Evolutionary conservation across 2,888 invertebrate species (phyloP).

Genomic region (Lochmaea capreae): DNA sequence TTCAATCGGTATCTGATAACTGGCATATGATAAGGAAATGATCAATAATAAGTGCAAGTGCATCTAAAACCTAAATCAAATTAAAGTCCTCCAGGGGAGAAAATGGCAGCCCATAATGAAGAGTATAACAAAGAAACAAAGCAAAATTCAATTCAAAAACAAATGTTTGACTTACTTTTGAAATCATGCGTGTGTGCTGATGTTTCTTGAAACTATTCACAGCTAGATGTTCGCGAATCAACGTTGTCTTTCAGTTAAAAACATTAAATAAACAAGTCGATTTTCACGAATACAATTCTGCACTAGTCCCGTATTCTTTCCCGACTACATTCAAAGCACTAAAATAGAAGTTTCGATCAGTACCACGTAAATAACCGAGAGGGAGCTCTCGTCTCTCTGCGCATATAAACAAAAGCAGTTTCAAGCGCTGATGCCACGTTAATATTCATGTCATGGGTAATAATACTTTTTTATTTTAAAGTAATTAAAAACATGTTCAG

Average conservation of each 20-base stretch:
- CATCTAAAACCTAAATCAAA: constrained; percentile 31
- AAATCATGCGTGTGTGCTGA: constrained; percentile 56
- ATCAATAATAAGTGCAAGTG: constrained; percentile 17
- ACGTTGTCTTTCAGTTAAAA: constrained; percentile 51
- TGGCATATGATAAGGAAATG: background rate
- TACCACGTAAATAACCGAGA: constrained; percentile 42
- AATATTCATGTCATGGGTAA: background rate
- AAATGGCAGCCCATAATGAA: constrained; percentile 58
- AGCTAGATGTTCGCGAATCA: constrained; percentile 55
- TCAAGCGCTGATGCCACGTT: constrained; percentile 25
- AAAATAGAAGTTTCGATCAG: constrained; percentile 40
- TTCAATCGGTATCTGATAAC: background rate
- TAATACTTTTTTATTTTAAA: background rate
- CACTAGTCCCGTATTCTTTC: constrained; percentile 41
- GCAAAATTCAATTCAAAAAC: constrained; percentile 41
- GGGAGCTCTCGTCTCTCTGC: constrained; percentile 43
- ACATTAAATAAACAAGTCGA: constrained; percentile 54
- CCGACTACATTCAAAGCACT: constrained; percentile 43
- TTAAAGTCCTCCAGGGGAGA: constrained; percentile 48
- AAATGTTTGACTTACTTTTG: constrained; percentile 54
- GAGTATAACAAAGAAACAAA: constrained; percentile 55
- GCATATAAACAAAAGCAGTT: constrained; percentile 46
- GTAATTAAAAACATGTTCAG: too few relatives aligned
- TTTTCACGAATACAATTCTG: constrained; percentile 56
- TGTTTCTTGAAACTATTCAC: constrained; percentile 48